Evolutionary conservation across 1,140 invertebrate genomes (phyloP), one percentile per base, ranked within the genome.

Genomic region (Drosophila kikkawai): DNA sequence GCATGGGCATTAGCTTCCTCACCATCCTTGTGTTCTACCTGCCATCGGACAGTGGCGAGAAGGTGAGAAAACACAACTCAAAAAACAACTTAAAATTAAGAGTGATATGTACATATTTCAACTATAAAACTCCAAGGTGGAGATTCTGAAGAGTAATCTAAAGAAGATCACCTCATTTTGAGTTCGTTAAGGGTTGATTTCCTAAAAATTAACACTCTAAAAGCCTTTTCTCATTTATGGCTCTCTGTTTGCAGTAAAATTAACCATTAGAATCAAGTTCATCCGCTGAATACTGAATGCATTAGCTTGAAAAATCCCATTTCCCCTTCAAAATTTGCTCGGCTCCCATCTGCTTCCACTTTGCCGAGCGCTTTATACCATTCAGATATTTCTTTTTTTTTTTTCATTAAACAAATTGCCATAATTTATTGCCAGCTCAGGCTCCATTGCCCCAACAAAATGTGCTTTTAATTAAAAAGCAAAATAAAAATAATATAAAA

Each of bases 1-100:
- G 98, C 93, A 98, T 99, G 96, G 98, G 98, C 47, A 99, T 99
- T 92, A 99, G 98, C 39, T 99, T 99, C 94, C 96, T 99, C 75
- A 99, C 99, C 57, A 97, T 99, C 44, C 95, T 99, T 71, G 99
- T 99, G 32, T 99, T 99, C 94, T 99, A 99, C 93, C 94, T 99
- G 91, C 99, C 99, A 69, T 99, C 98, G 63, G 99, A 99, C 94
- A 99, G 98, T 93, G 99, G 99, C 77, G 99, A 99, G 95, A 99
- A 99, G 96, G 98, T 99, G 94, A 95, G 94, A 83, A 6, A 55
- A 22, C 15, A 15, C 0, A 0, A 22, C 2, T 0, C 1, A 7
- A 53, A 8, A 34, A 11, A 32, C 8, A 19, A 26, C 4, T 22
- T 47, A 9, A 0, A 42, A n/a, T n/a, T n/a, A n/a, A n/a, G n/a